A percentile compares a stretch with the other conserved stretches of the same genome.
These are phyloP conservation scores for Allacma fusca DNA, from an alignment of 2,888 invertebrate species.

Conservation along the genomic window DNA sequence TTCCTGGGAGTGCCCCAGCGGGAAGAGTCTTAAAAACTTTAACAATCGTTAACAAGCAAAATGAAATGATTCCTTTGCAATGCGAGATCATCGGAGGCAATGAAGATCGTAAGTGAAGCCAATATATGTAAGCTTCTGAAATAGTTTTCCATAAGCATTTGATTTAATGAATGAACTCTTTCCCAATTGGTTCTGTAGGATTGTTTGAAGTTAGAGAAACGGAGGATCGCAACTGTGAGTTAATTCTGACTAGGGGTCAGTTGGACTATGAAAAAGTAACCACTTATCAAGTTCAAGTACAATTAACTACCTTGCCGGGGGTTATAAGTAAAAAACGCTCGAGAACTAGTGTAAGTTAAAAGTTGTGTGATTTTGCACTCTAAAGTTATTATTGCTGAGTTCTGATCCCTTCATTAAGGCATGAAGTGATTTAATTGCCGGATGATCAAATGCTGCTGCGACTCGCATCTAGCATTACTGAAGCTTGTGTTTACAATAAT, in stretches of 20 bases:
- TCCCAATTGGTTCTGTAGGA: constrained; percentile 65
- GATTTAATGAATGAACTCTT: neutral
- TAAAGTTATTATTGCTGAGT: too few species aligned
- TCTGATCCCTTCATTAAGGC: too few species aligned
- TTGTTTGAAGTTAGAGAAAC: constrained; percentile 78
- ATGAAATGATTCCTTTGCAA: constrained; percentile 74
- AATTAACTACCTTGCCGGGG: constrained; percentile 81
- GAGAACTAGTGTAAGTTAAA: constrained; percentile 69
- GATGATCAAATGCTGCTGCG: too few species aligned
- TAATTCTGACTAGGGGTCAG: constrained; percentile 71
- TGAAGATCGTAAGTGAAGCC: constrained; percentile 72
- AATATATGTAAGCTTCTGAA: too few species aligned
- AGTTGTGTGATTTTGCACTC: too few species aligned
- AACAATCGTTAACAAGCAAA: constrained; percentile 78
- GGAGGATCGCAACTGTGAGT: constrained; percentile 82
- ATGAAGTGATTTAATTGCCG: too few species aligned
- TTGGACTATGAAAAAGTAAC: constrained; percentile 82
- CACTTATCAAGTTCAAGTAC: constrained; percentile 71
- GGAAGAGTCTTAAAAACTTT: constrained; percentile 75
- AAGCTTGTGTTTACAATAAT: too few species aligned
- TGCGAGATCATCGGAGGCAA: constrained; percentile 83
- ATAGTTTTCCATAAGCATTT: neutral
- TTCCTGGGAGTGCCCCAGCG: constrained; percentile 78
- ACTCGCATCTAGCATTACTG: too few species aligned
- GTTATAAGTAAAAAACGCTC: constrained; percentile 80